Conservation (phyloP, 2,797 vertebrate species). For the Spheniscus humboldti region DNA sequence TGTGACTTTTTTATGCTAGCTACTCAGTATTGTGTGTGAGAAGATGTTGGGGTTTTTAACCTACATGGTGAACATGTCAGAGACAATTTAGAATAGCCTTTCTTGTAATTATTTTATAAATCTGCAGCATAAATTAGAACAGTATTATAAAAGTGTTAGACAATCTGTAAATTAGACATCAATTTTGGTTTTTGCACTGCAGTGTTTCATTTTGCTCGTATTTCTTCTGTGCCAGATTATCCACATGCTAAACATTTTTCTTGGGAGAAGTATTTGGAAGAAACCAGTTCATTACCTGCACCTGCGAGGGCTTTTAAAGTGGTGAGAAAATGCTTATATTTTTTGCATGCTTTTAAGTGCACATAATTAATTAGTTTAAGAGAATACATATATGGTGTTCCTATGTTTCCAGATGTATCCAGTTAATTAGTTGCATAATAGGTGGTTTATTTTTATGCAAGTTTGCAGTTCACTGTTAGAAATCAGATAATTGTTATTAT, state of each 20-base stretch:
- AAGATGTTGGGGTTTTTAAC: neutral
- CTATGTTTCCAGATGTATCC: neutral
- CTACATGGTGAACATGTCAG: neutral
- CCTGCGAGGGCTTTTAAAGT: constrained; percentile 87
- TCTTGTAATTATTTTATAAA: neutral
- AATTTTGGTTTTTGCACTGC: neutral
- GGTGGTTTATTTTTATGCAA: neutral
- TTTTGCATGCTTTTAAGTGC: neutral
- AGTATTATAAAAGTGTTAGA: neutral
- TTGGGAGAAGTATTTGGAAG: constrained; percentile 85
- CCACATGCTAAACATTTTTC: constrained; percentile 80
- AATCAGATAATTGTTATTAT: neutral
- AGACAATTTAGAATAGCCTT: neutral
- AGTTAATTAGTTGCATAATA: neutral
- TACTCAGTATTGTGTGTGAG: neutral
- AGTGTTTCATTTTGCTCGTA: neutral
- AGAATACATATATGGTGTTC: neutral
- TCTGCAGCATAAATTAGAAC: neutral
- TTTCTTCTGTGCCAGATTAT: constrained; percentile 71
- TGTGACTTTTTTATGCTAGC: neutral
- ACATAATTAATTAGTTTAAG: neutral
- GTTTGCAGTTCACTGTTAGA: neutral
- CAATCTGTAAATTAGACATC: neutral
- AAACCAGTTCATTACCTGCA: constrained; percentile 82
- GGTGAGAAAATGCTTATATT: constrained; percentile 61